Percentiles rank a stretch among this genome's conserved stretches.
phyloP scores from a whole-genome alignment of 2,888 invertebrate genomes.

The Melieria crassipennis region DNA sequence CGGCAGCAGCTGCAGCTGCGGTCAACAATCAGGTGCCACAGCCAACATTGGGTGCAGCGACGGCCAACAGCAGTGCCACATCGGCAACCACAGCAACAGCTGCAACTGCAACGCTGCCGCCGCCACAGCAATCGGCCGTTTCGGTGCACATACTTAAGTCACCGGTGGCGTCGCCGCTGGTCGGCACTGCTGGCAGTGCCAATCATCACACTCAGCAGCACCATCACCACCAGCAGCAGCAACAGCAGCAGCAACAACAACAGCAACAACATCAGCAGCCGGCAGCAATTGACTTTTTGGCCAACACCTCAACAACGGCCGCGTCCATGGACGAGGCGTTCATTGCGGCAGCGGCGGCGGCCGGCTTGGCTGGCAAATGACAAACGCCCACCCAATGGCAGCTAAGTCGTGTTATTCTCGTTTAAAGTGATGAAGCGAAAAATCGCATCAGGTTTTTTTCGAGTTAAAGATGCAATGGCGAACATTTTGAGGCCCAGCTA shows the following conservation, averaged over 20 bases:
- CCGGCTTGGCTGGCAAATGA: slow-evolving; percentile 26
- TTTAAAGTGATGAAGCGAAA: too few relatives aligned
- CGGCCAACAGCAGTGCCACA: slow-evolving; percentile 20
- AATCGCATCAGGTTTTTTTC: too few relatives aligned
- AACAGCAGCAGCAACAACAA: slow-evolving; percentile 6
- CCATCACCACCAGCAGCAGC: slow-evolving; percentile 17
- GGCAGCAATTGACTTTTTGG: background rate
- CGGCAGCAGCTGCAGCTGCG: background rate
- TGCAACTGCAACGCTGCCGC: slow-evolving; percentile 30
- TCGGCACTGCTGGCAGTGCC: slow-evolving; percentile 88
- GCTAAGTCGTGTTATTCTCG: too few relatives aligned
- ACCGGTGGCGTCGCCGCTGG: slow-evolving; percentile 70
- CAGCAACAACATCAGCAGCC: background rate
- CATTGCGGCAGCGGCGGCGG: background rate
- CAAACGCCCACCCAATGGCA: background rate
- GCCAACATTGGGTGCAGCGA: background rate
- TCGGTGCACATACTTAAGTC: slow-evolving; percentile 82
- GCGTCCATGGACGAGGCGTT: slow-evolving; percentile 13
- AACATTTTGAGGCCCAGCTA: too few relatives aligned
- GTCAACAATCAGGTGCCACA: background rate
- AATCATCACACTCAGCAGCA: slow-evolving; percentile 20
- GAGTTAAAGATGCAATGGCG: too few relatives aligned
- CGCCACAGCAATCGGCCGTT: slow-evolving; percentile 69
- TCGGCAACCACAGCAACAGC: slow-evolving; percentile 36
- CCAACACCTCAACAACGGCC: background rate